Conservation (phyloP, 1,140 invertebrate species). For the Calephelis nemesis region DNA sequence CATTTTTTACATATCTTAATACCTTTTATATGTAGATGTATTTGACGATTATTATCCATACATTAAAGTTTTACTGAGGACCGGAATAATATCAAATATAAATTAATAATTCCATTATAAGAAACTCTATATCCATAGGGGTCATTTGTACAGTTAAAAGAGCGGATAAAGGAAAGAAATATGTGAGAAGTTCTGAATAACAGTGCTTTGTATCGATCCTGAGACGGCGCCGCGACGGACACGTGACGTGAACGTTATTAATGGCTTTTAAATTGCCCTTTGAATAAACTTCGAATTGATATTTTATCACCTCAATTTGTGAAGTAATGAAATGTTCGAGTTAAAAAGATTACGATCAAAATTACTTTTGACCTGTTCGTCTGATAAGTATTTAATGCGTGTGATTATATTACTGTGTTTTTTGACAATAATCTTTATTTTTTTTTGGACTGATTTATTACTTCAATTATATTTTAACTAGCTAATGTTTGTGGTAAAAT, state of each 20-base stretch:
- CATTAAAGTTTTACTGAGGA: too few species aligned
- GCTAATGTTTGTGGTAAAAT: too few species aligned
- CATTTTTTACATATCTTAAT: too few species aligned
- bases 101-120: too few species aligned
- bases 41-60: too few species aligned
- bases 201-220: constrained; percentile 14
- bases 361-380: neutral
- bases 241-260: constrained; percentile 8
- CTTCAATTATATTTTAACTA: too few species aligned
- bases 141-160: too few species aligned
- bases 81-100: too few species aligned
- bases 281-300: constrained; percentile 14
- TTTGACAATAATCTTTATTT: too few species aligned
- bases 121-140: too few species aligned
- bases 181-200: constrained; percentile 15
- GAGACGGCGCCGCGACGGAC: constrained; percentile 7
- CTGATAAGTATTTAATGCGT: neutral
- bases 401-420: neutral
- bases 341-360: constrained; percentile 5
- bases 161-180: neutral
- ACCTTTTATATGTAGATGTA: too few species aligned
- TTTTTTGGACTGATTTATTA: too few species aligned
- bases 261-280: constrained; percentile 14
- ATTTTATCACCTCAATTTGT: constrained; percentile 11
- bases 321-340: constrained; percentile 7